These are phyloP conservation scores for Trichopoda pennipes DNA, from an alignment of 2,888 invertebrate genomes.

Conservation along the genomic window DNA sequence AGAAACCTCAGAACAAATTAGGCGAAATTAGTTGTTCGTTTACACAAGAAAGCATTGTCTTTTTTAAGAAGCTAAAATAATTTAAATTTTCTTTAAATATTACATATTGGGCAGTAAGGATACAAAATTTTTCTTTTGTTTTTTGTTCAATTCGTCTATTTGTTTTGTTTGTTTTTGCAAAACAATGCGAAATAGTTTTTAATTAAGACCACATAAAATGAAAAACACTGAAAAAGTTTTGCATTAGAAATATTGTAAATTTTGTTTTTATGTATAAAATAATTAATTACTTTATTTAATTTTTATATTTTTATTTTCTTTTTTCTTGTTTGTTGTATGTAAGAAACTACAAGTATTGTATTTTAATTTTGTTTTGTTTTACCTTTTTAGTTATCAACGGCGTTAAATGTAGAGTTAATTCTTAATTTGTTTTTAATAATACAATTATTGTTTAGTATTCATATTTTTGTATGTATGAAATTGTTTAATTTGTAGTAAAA, in stretches of 20 bases:
- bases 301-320: conserved; percentile 8
- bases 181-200: conserved; percentile 20
- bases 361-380: conserved; percentile 46
- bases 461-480: conserved; percentile 30
- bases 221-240: conserved; percentile 32
- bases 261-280: conserved; percentile 42
- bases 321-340: conserved; percentile 23
- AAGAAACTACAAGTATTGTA: conserved; percentile 67
- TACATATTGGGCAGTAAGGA: conserved; percentile 34
- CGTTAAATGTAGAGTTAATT: conserved; percentile 48
- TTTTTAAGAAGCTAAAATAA: neutral
- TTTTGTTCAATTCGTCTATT: conserved; percentile 29
- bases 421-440: conserved; percentile 22
- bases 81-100: conserved; percentile 27
- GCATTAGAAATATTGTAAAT: conserved; percentile 45
- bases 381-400: conserved; percentile 56
- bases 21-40: neutral
- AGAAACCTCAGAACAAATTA: too few species aligned
- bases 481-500: conserved; percentile 57
- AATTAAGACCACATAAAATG: conserved; percentile 34
- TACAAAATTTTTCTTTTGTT: conserved; percentile 8
- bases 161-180: conserved; percentile 35
- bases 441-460: conserved; percentile 50
- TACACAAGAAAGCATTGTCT: neutral
- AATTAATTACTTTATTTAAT: conserved; percentile 47